Conservation (phyloP, 2,113 vertebrate genomes). For the Colistium nudipinnis region DNA sequence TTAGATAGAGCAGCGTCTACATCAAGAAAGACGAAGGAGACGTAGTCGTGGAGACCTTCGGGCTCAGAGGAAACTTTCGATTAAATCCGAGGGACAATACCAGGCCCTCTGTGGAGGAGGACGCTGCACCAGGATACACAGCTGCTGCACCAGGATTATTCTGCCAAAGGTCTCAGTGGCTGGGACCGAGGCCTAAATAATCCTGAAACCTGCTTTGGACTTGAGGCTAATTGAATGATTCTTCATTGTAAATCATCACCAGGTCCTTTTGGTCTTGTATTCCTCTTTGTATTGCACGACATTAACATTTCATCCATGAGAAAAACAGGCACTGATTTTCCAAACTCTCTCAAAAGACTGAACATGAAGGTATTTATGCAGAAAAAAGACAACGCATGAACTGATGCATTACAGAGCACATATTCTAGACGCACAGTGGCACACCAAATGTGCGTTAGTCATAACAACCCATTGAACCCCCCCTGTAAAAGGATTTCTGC, state of each 20-base stretch:
- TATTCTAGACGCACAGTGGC: neutral
- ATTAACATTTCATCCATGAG: no score
- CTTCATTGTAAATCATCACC: no score
- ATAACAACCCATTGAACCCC: neutral
- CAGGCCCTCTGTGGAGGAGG: conserved; percentile 21
- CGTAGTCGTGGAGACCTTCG: conserved; percentile 4
- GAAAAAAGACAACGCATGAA: no score
- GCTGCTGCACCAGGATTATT: conserved; percentile 30
- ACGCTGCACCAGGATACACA: conserved; percentile 15
- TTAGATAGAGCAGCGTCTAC: conserved; percentile 18
- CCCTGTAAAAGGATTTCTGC: conserved; percentile 30
- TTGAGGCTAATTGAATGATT: neutral
- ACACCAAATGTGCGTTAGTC: conserved; percentile 1
- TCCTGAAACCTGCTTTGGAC: neutral
- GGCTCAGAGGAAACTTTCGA: conserved; percentile 42
- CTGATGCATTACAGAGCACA: neutral
- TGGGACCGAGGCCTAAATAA: neutral
- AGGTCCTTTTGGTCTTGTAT: conserved; percentile 5
- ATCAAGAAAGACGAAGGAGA: neutral
- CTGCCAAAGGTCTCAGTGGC: neutral
- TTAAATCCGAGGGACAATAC: conserved; percentile 26
- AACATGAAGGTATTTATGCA: no score
- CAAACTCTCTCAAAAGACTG: no score
- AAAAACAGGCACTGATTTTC: no score
- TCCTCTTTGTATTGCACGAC: no score